phyloP scores from a whole-genome alignment of 2,888 invertebrate species.

The Plebejus anna region DNA sequence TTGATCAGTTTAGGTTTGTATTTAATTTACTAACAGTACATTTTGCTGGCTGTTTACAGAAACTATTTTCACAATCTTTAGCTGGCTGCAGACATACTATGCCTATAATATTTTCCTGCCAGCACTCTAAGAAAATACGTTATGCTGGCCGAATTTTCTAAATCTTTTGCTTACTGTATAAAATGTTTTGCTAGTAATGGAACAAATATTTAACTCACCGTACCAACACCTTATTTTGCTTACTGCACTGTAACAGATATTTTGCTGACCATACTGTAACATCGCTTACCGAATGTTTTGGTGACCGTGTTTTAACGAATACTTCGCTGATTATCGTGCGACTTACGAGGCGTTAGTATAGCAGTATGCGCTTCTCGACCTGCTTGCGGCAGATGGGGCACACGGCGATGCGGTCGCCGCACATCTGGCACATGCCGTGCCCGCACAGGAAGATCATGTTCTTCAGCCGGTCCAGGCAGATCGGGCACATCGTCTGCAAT shows the following conservation, averaged over 20 bases:
- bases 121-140: too few species aligned
- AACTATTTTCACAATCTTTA: too few species aligned
- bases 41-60: too few species aligned
- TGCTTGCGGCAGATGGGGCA: constrained; percentile 98
- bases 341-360: constrained; percentile 78
- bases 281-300: background rate
- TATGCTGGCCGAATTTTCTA: too few species aligned
- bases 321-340: background rate
- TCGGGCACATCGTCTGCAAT: constrained; percentile 97
- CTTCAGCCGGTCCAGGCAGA: constrained; percentile 97
- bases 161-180: too few species aligned
- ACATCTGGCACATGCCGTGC: constrained; percentile 99
- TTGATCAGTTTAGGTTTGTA: too few species aligned
- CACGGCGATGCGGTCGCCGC: constrained; percentile 97
- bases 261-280: background rate
- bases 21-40: too few species aligned
- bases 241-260: background rate
- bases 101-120: too few species aligned
- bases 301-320: background rate
- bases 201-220: too few species aligned
- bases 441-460: constrained; percentile 99
- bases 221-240: too few species aligned
- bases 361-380: constrained; percentile 96
- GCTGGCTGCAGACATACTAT: too few species aligned
- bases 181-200: too few species aligned